These are phyloP conservation scores for Polydesmus complanatus DNA, from an alignment of 2,888 invertebrate species.

Conservation along the genomic window DNA sequence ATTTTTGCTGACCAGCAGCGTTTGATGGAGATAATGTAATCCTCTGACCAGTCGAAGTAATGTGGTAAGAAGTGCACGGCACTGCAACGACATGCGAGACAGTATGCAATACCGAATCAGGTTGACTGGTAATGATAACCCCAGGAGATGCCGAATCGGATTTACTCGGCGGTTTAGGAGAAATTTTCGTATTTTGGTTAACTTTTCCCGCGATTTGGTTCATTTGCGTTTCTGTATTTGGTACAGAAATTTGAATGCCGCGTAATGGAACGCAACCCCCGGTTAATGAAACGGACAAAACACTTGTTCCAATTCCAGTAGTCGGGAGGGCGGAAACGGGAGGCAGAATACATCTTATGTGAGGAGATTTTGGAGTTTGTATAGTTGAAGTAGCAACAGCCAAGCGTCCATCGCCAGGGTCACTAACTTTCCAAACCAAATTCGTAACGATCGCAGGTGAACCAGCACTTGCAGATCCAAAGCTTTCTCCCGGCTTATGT, in stretches of 20 bases:
- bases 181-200: background rate
- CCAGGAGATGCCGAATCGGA: background rate
- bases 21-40: background rate
- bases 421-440: conserved; percentile 7
- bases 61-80: background rate
- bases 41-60: background rate
- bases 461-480: background rate
- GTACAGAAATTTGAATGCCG: conserved; percentile 27
- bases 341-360: conserved; percentile 6
- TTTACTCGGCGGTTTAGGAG: background rate
- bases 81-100: background rate
- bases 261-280: conserved; percentile 4
- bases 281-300: background rate
- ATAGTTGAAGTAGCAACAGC: background rate
- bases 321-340: background rate
- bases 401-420: background rate
- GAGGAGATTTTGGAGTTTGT: background rate
- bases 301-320: background rate
- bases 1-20: background rate
- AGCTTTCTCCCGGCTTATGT: background rate
- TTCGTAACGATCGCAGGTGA: conserved; percentile 1
- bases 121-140: background rate
- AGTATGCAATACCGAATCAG: background rate
- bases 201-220: background rate
- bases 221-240: conserved; percentile 22